Conservation (phyloP, 2,888 invertebrate genomes). For the Melinopterus prodromus region DNA sequence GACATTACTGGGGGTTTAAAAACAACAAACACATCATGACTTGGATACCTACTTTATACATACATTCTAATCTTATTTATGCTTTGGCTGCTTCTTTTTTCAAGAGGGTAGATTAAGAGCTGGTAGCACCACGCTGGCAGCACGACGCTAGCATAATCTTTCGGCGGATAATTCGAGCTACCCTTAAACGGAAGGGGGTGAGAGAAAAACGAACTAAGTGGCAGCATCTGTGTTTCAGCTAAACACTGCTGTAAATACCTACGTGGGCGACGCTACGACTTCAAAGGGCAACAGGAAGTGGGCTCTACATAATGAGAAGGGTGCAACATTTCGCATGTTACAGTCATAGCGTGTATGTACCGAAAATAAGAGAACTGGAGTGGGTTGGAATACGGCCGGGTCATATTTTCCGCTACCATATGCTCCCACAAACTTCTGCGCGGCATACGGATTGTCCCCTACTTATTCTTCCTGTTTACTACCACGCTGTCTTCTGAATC, state of each 20-base stretch:
- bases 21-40: background rate
- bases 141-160: background rate
- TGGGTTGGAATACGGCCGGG: background rate
- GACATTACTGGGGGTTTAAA: background rate
- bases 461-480: background rate
- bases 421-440: background rate
- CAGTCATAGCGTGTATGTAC: slow-evolving; percentile 12
- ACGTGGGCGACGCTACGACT: background rate
- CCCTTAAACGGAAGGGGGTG: background rate
- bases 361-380: slow-evolving; percentile 15
- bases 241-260: background rate
- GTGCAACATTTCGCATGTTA: slow-evolving; percentile 19
- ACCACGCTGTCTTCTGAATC: background rate
- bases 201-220: background rate
- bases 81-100: background rate
- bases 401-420: background rate
- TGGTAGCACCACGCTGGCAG: background rate
- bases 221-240: background rate
- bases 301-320: slow-evolving; percentile 23
- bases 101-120: background rate
- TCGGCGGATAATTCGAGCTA: background rate
- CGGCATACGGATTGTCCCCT: background rate
- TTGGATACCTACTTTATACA: background rate
- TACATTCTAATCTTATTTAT: background rate
- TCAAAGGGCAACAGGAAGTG: slow-evolving; percentile 23